Evolutionary conservation across 2,113 vertebrate species (phyloP).

Genomic region (Butorides virescens): DNA sequence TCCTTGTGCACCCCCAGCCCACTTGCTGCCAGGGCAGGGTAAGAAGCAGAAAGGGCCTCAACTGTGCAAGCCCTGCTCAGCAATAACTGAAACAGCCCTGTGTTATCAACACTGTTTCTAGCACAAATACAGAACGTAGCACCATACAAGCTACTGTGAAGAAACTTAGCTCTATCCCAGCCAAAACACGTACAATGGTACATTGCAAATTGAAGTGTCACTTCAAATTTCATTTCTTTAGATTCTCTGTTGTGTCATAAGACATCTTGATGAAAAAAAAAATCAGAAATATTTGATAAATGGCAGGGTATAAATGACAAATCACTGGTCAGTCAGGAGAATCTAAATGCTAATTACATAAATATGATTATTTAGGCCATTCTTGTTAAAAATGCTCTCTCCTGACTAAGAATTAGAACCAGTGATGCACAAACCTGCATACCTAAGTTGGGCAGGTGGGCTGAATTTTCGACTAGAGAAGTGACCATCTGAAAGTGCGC

Average conservation of each 20-base stretch:
- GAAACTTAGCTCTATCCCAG: background rate
- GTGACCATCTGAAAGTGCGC: background rate
- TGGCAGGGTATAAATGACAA: background rate
- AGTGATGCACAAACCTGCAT: background rate
- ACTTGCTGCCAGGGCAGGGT: accelerated
- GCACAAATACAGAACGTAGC: background rate
- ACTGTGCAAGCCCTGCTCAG: accelerated
- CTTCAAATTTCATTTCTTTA: background rate
- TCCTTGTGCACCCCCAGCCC: background rate
- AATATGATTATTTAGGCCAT: background rate
- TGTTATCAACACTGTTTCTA: background rate
- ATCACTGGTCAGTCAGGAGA: background rate
- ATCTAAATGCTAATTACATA: background rate
- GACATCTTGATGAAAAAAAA: background rate
- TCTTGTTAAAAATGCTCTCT: background rate
- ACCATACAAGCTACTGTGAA: background rate
- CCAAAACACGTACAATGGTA: background rate
- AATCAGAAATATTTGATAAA: background rate
- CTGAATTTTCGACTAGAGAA: background rate
- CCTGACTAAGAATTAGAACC: background rate
- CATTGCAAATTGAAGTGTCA: background rate
- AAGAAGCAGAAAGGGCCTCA: background rate
- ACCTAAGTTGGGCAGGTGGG: background rate
- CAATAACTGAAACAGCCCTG: background rate
- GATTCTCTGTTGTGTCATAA: background rate